Evolutionary conservation across 2,797 vertebrate genomes (phyloP).

Genomic region (Menidia menidia): DNA sequence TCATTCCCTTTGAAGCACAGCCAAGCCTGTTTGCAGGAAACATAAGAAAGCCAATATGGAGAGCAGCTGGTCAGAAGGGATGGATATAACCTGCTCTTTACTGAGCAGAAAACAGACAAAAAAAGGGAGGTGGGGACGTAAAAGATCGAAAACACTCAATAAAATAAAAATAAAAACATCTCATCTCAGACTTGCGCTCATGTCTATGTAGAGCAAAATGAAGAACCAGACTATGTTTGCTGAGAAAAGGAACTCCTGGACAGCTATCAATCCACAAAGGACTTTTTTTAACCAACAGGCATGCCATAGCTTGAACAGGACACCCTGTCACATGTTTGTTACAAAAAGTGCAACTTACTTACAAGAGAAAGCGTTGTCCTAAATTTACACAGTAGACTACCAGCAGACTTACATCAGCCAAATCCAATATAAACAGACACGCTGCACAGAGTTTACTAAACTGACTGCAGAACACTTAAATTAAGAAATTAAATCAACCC

Average conservation of each 20-base stretch:
- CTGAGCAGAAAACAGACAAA: conserved; percentile 59
- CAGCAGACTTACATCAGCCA: conserved; percentile 38
- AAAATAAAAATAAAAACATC: conserved; percentile 38
- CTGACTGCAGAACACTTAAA: conserved; percentile 45
- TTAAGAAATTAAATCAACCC: conserved; percentile 56
- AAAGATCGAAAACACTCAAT: conserved; percentile 68
- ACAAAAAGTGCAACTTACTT: conserved; percentile 26
- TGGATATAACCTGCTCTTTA: conserved; percentile 73
- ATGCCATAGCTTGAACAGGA: conserved; percentile 34
- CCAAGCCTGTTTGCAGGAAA: conserved; percentile 66
- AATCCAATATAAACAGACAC: conserved; percentile 41
- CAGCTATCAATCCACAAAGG: conserved; percentile 16
- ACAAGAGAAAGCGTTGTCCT: conserved; percentile 26
- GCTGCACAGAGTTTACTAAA: conserved; percentile 31
- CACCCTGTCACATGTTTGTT: conserved; percentile 43
- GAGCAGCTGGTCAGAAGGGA: conserved; percentile 78
- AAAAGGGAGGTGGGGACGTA: conserved; percentile 47
- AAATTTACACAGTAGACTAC: conserved; percentile 45
- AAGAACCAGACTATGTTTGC: conserved; percentile 11
- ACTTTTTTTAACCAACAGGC: conserved; percentile 37
- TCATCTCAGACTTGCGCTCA: conserved; percentile 8
- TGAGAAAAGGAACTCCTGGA: conserved; percentile 33
- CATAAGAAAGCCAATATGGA: conserved; percentile 76
- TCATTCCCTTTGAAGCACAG: conserved; percentile 78
- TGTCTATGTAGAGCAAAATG: conserved; percentile 45